Evolutionary conservation across 2,113 vertebrate species (phyloP).

Genomic region (Corvus cornix): DNA sequence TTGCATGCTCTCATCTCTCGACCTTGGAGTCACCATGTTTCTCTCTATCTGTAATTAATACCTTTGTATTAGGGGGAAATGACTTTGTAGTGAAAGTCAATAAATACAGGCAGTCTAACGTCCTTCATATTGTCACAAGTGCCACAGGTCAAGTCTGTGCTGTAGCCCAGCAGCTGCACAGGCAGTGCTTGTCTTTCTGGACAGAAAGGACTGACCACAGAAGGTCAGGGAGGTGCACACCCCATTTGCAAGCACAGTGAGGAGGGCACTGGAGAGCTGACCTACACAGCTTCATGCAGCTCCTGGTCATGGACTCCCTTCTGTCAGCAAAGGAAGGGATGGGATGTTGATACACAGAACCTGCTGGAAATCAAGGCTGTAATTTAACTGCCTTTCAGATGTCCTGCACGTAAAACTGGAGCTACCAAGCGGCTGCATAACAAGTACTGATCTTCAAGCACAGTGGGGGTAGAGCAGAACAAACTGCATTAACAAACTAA

Average conservation of each 20-base stretch:
- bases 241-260: background rate
- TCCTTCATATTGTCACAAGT: background rate
- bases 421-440: background rate
- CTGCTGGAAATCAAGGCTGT: background rate
- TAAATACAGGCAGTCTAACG: background rate
- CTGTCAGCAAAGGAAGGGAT: background rate
- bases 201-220: background rate
- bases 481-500: background rate
- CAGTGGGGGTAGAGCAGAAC: background rate
- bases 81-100: background rate
- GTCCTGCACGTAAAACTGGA: background rate
- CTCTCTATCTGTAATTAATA: background rate
- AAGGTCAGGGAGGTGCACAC: background rate
- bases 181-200: background rate
- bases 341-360: background rate
- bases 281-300: background rate
- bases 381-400: background rate
- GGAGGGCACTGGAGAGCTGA: background rate
- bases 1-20: background rate
- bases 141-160: background rate
- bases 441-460: background rate
- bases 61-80: background rate
- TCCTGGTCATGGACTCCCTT: background rate
- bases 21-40: constrained; percentile 22
- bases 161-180: background rate